phyloP scores from a whole-genome alignment of 2,888 invertebrate species.

The Tenthredo scrophulariae region DNA sequence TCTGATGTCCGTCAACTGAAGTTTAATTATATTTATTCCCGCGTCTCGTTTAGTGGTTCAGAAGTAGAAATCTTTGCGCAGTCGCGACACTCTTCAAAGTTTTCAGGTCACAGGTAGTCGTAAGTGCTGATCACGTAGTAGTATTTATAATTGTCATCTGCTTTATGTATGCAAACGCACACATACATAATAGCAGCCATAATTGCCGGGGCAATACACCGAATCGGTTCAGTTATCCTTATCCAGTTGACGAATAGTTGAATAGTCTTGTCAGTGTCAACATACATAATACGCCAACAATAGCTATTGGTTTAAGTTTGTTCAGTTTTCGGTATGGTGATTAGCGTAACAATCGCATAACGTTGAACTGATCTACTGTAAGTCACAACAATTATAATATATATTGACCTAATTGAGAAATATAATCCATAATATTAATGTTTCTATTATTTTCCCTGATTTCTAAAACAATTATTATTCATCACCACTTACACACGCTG shows the following conservation, averaged over 20 bases:
- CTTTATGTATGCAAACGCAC: background rate
- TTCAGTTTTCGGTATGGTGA: background rate
- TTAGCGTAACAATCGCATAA: background rate
- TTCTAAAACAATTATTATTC: background rate
- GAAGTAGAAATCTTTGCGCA: background rate
- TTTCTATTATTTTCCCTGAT: background rate
- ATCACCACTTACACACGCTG: background rate
- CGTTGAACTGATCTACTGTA: background rate
- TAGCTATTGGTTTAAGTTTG: background rate
- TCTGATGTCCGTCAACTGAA: background rate
- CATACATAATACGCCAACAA: background rate
- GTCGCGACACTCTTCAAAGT: background rate
- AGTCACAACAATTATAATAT: background rate
- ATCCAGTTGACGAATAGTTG: background rate
- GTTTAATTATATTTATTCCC: background rate
- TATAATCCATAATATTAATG: background rate
- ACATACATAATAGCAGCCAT: background rate
- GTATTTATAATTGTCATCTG: background rate
- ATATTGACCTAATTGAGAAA: background rate
- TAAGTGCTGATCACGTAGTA: background rate
- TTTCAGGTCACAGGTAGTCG: background rate
- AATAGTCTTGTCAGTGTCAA: background rate
- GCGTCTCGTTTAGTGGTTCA: background rate
- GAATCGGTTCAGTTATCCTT: background rate
- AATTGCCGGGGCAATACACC: slow-evolving; percentile 7